phyloP scores from a whole-genome alignment of 2,113 vertebrate species.

The Bagarius yarrelli region DNA sequence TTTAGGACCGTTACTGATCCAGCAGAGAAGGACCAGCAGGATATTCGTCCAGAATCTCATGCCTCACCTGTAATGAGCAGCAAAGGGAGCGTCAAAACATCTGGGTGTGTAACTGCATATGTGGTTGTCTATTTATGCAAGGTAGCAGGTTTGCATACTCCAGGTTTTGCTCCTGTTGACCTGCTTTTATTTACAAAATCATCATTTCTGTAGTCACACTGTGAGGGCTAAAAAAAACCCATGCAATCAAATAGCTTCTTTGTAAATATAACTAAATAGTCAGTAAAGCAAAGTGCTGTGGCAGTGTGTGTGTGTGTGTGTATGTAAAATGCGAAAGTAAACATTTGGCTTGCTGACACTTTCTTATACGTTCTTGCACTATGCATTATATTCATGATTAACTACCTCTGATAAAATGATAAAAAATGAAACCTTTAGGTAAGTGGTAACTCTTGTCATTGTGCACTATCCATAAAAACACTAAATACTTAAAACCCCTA shows the following conservation, averaged over 20 bases:
- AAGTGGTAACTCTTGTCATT: neutral
- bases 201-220: neutral
- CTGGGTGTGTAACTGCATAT: constrained; percentile 47
- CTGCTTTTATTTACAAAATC: neutral
- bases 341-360: no score
- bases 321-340: no score
- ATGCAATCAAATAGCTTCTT: neutral
- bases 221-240: neutral
- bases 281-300: neutral
- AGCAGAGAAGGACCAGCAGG: constrained; percentile 49
- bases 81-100: constrained; percentile 45
- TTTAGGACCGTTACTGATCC: constrained; percentile 42
- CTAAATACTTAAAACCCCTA: neutral
- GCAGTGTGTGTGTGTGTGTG: no score
- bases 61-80: constrained; percentile 46
- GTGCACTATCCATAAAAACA: neutral
- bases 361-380: neutral
- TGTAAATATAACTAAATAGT: neutral
- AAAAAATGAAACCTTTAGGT: neutral
- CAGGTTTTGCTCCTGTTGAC: neutral
- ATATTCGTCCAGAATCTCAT: constrained; percentile 40
- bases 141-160: neutral
- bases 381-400: neutral
- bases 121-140: neutral
- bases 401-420: neutral